Evolutionary conservation across 2,797 vertebrate genomes (phyloP).

Genomic region (Hoplostethus atlanticus): DNA sequence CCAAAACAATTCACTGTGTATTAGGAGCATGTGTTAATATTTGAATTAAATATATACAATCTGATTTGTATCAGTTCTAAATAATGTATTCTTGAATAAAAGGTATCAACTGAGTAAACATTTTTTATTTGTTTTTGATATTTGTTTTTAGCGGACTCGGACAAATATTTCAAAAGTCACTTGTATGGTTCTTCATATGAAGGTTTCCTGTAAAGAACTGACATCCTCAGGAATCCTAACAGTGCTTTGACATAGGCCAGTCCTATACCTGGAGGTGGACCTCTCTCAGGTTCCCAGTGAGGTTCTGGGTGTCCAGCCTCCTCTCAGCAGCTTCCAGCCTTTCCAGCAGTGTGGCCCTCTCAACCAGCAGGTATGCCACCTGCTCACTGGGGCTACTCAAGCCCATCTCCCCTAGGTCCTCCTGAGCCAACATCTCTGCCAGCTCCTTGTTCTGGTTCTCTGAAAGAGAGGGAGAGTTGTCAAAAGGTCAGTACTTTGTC

Average conservation of each 20-base stretch:
- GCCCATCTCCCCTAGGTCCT: constrained; percentile 87
- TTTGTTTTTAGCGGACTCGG: too few relatives aligned
- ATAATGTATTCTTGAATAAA: too few relatives aligned
- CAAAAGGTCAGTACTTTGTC: constrained; percentile 8
- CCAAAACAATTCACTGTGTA: too few relatives aligned
- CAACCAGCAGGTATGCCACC: constrained; percentile 89
- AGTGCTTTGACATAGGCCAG: neutral
- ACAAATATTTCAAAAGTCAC: constrained; percentile 4
- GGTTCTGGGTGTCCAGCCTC: constrained; percentile 79
- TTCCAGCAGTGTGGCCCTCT: constrained; percentile 86
- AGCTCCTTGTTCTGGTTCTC: constrained; percentile 90
- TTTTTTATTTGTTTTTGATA: too few relatives aligned
- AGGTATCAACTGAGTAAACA: too few relatives aligned
- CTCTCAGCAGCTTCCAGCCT: constrained; percentile 85
- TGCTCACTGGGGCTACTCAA: constrained; percentile 89
- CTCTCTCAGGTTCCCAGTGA: constrained; percentile 67
- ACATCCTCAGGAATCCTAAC: neutral
- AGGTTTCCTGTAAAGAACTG: neutral
- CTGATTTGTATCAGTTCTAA: too few relatives aligned
- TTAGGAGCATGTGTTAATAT: too few relatives aligned
- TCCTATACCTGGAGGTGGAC: constrained; percentile 85
- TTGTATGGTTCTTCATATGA: neutral
- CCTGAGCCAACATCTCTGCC: constrained; percentile 90
- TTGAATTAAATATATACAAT: too few relatives aligned
- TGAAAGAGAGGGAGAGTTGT: constrained; percentile 59